Evolutionary conservation across 2,113 vertebrate genomes (phyloP).

Genomic region (Campylorhamphus procurvoides): DNA sequence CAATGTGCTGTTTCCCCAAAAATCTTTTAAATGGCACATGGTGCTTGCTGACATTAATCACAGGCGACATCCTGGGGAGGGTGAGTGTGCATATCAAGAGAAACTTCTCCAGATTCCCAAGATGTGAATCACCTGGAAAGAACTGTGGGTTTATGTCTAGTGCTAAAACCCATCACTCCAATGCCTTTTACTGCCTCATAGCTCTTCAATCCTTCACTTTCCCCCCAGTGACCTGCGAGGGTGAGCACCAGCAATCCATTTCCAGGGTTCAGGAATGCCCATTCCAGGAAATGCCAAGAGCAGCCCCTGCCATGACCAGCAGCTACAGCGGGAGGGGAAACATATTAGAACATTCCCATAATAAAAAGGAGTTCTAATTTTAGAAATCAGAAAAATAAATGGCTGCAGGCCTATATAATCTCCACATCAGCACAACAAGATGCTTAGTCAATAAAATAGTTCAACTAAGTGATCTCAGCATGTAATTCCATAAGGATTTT

Average conservation of each 20-base stretch:
- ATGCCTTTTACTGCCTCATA: neutral
- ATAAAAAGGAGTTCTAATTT: slow-evolving; percentile 34
- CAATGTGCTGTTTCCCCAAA: neutral
- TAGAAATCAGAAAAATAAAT: slow-evolving; percentile 59
- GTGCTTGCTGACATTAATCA: slow-evolving; percentile 51
- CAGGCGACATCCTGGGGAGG: neutral
- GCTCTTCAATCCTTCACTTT: neutral
- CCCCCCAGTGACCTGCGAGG: neutral
- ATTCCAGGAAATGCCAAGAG: neutral
- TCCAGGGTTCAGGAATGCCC: neutral
- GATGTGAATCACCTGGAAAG: slow-evolving; percentile 3
- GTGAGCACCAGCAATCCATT: neutral
- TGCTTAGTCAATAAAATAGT: slow-evolving; percentile 92
- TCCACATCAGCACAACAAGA: slow-evolving; percentile 85
- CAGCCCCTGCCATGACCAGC: neutral
- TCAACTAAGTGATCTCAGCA: slow-evolving; percentile 87
- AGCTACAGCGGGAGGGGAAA: neutral
- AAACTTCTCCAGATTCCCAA: neutral
- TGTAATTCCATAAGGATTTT: slow-evolving; percentile 87
- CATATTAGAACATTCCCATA: neutral
- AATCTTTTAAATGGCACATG: slow-evolving; percentile 7
- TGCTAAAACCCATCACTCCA: neutral
- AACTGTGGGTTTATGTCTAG: neutral
- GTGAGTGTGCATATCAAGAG: neutral
- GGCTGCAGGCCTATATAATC: slow-evolving; percentile 60